A percentile compares a stretch with the other conserved stretches of the same genome.
phyloP scores from a whole-genome alignment of 2,888 invertebrate genomes.

The Apamea sordens region DNA sequence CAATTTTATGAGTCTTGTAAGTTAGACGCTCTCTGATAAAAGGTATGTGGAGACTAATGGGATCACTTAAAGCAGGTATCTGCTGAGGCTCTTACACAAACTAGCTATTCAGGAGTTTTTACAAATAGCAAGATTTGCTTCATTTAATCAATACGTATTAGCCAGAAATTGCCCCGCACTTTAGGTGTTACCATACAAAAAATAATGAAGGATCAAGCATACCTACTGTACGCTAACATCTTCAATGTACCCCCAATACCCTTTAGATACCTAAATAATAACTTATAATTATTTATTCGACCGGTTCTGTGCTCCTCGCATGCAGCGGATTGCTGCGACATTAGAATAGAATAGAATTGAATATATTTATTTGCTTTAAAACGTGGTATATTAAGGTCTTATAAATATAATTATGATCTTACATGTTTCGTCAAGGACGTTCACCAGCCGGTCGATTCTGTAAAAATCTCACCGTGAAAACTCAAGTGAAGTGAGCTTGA shows the following conservation, averaged over 20 bases:
- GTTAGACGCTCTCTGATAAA: conserved; percentile 40
- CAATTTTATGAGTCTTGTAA: conserved; percentile 57
- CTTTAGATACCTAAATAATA: too few species aligned
- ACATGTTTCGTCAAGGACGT: too few species aligned
- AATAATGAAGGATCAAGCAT: background rate
- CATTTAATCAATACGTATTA: background rate
- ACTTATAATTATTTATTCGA: too few species aligned
- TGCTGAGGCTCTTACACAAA: background rate
- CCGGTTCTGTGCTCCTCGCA: too few species aligned
- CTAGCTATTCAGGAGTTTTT: background rate
- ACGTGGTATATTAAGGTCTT: too few species aligned
- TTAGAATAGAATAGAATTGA: too few species aligned
- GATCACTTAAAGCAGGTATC: conserved; percentile 9
- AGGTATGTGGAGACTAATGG: conserved; percentile 24
- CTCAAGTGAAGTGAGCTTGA: too few species aligned
- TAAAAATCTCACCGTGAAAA: too few species aligned
- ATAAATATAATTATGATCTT: too few species aligned
- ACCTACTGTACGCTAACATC: background rate
- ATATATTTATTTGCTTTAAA: too few species aligned
- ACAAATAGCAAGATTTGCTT: background rate
- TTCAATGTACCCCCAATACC: background rate
- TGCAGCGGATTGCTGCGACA: too few species aligned
- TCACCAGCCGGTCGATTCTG: too few species aligned
- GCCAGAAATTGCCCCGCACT: background rate
- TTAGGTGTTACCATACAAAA: background rate